These are phyloP conservation scores for Sebastes schlegelii DNA, from an alignment of 2,113 vertebrate genomes.

Conservation along the genomic window DNA sequence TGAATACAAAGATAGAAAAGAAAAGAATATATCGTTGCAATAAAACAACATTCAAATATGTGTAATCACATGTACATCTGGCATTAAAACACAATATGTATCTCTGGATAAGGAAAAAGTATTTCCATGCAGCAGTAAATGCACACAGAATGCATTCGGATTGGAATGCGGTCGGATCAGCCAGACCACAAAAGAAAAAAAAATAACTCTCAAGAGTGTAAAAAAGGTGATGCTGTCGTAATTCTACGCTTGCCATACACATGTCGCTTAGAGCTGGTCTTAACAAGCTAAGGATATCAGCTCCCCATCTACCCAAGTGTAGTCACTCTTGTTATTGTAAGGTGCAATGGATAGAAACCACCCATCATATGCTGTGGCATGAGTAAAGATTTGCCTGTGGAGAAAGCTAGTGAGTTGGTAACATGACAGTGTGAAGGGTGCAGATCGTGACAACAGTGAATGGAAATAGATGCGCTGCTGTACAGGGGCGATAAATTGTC, in stretches of 20 bases:
- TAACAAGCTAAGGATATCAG: neutral
- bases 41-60: neutral
- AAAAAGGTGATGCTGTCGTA: no score
- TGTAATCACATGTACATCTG: neutral
- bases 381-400: constrained; percentile 11
- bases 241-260: neutral
- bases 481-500: constrained; percentile 64
- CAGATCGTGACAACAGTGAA: constrained; percentile 55
- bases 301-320: neutral
- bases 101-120: neutral
- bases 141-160: neutral
- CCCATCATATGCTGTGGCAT: neutral
- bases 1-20: neutral
- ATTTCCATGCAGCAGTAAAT: neutral
- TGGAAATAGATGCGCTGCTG: constrained; percentile 49
- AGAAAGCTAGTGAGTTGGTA: constrained; percentile 29
- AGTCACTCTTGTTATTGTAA: neutral
- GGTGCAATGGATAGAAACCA: constrained; percentile 13
- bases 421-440: constrained; percentile 54
- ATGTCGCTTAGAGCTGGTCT: neutral
- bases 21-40: neutral
- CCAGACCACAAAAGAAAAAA: neutral
- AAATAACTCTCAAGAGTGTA: neutral
- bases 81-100: neutral
- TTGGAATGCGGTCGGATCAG: neutral